These are phyloP conservation scores for Gila robusta DNA, from an alignment of 2,797 vertebrate species.

Conservation along the genomic window DNA sequence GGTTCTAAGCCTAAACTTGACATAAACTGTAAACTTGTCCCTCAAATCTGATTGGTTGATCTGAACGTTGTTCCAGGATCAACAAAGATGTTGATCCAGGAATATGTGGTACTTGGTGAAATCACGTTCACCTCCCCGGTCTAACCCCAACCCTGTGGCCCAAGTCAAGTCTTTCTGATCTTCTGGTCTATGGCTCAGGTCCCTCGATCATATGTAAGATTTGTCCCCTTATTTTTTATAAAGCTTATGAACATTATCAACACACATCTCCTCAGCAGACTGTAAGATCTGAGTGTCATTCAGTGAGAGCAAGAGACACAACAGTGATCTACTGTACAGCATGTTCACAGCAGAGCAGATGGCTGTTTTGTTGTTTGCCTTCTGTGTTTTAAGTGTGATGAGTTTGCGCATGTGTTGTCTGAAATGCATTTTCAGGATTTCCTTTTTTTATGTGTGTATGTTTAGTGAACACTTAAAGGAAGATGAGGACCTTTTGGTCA, in stretches of 20 bases:
- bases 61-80: no score
- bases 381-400: background rate
- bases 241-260: background rate
- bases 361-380: conserved; percentile 26
- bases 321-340: background rate
- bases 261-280: background rate
- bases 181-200: background rate
- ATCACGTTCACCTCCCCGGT: no score
- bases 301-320: background rate
- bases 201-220: background rate
- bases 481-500: conserved; percentile 10
- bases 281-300: background rate
- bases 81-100: no score
- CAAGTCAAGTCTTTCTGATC: background rate
- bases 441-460: background rate
- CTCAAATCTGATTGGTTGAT: no score
- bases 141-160: background rate
- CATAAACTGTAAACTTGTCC: no score
- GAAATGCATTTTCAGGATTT: background rate
- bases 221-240: background rate
- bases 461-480: conserved; percentile 1
- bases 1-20: no score
- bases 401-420: background rate
- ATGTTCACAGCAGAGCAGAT: conserved; percentile 19
- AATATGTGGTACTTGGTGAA: no score